Percentiles rank a stretch among this genome's conserved stretches.
Conservation (phyloP, 2,888 invertebrate genomes). For the Halocaridina rubra region DNA sequence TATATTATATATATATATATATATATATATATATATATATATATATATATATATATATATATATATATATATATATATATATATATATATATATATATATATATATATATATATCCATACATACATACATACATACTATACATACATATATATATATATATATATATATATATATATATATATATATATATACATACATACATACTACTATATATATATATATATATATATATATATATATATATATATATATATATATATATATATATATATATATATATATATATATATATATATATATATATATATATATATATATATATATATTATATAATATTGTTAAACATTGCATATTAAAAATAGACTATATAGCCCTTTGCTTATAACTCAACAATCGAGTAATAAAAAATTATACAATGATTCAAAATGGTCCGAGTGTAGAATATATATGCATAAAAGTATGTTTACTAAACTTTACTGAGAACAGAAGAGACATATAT, state of each 20-base stretch:
- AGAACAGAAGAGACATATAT: no score
- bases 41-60: conserved; percentile 25
- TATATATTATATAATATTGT: background rate
- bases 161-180: background rate
- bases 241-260: conserved; percentile 1
- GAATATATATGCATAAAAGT: no score
- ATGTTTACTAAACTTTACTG: no score
- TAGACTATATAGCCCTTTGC: background rate
- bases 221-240: background rate
- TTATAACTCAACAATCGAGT: no score
- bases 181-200: conserved; percentile 25
- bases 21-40: conserved; percentile 16
- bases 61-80: conserved; percentile 1
- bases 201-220: background rate
- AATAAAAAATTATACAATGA: no score
- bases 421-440: no score
- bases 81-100: conserved; percentile 29
- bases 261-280: background rate
- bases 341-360: background rate
- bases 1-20: background rate
- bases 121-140: background rate
- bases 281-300: conserved; percentile 5
- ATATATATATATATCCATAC: conserved; percentile 27
- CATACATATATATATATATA: background rate
- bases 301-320: conserved; percentile 1